These are phyloP conservation scores for Triops cancriformis DNA, from an alignment of 1,140 invertebrate genomes.

Conservation along the genomic window DNA sequence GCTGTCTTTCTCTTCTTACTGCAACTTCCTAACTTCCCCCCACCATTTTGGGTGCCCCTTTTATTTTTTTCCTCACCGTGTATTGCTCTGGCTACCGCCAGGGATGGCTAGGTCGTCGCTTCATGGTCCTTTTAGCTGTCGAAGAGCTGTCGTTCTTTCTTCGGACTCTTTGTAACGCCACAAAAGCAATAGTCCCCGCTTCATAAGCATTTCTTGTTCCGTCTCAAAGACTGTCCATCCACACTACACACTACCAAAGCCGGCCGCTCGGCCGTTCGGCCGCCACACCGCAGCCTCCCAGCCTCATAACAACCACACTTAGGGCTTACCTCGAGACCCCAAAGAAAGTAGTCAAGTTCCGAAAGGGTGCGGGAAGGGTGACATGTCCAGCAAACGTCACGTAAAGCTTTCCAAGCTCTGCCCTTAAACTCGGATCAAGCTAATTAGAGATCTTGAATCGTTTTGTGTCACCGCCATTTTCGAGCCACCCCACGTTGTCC, in stretches of 20 bases:
- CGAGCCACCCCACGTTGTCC: neutral
- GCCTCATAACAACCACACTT: neutral
- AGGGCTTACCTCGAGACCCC: neutral
- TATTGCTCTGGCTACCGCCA: too few relatives aligned
- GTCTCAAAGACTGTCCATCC: neutral
- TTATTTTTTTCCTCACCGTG: neutral
- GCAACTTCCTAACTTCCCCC: neutral
- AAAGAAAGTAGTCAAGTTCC: neutral
- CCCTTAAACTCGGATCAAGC: neutral
- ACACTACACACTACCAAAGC: neutral
- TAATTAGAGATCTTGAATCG: neutral
- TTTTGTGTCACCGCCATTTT: neutral
- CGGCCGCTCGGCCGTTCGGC: neutral
- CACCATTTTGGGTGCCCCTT: neutral
- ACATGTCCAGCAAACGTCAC: neutral
- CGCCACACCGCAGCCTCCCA: neutral
- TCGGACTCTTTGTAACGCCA: neutral
- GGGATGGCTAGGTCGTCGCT: neutral
- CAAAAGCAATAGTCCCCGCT: neutral
- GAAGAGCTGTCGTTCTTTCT: conserved; percentile 9
- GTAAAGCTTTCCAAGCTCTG: neutral
- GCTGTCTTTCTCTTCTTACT: neutral
- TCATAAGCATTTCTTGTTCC: conserved; percentile 6
- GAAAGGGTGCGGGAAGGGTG: neutral
- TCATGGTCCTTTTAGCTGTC: conserved; percentile 9